Conservation (phyloP, 2,797 vertebrate species). For the Myotis planiceps region DNA sequence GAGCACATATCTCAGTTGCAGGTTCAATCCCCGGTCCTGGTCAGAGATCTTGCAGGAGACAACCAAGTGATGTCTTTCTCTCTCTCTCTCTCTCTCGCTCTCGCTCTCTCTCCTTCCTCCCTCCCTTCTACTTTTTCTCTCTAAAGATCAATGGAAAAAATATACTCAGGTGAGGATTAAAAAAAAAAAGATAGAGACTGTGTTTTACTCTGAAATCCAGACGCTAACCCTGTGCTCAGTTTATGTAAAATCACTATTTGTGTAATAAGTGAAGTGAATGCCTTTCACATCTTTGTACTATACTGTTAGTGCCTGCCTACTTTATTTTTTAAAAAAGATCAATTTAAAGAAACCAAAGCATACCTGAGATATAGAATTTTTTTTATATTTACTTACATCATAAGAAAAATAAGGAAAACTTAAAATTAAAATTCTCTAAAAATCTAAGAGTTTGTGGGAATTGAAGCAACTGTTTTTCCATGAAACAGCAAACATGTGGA, state of each 20-base stretch:
- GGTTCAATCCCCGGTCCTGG: no score
- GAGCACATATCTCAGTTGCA: no score
- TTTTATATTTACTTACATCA: background rate
- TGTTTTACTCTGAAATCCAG: background rate
- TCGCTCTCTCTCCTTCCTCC: no score
- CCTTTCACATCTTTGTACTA: background rate
- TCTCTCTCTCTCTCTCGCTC: no score
- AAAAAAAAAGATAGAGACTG: background rate
- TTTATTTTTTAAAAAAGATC: background rate
- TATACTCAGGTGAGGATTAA: no score
- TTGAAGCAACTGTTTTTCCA: background rate
- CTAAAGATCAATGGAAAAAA: no score
- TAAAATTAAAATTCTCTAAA: background rate
- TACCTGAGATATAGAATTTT: background rate
- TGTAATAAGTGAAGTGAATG: background rate
- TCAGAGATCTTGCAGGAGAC: no score
- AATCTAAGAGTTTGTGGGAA: background rate
- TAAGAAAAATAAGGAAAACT: background rate
- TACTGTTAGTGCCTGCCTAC: background rate
- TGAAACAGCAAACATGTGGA: background rate
- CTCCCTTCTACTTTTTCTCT: no score
- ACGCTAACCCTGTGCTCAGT: background rate
- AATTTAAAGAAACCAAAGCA: background rate
- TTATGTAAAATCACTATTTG: background rate
- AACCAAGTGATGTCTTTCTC: no score